A percentile compares a stretch with the other conserved stretches of the same genome.
Conservation (phyloP, 2,113 vertebrate genomes). For the Romanogobio albipinnatus region DNA sequence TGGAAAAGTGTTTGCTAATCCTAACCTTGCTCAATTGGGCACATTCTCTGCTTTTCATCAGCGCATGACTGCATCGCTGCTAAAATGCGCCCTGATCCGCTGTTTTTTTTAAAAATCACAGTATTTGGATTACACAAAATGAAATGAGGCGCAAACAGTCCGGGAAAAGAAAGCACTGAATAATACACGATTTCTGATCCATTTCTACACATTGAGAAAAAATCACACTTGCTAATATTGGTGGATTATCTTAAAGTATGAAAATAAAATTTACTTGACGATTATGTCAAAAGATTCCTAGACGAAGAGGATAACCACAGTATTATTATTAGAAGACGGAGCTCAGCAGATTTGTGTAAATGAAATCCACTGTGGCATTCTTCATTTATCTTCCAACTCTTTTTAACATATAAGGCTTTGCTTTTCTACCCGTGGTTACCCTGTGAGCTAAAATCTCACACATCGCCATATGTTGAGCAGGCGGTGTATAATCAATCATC, state of each 20-base stretch:
- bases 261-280: neutral
- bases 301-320: conserved; percentile 7
- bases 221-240: neutral
- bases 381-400: conserved; percentile 54
- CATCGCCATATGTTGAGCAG: conserved; percentile 51
- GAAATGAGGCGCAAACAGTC: conserved; percentile 22
- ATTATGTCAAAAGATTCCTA: conserved; percentile 14
- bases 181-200: neutral
- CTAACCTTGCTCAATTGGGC: conserved; percentile 44
- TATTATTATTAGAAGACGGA: conserved; percentile 47
- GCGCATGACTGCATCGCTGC: conserved; percentile 44
- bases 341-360: conserved; percentile 43
- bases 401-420: conserved; percentile 11
- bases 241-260: neutral
- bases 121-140: conserved; percentile 39
- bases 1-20: conserved; percentile 37
- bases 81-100: conserved; percentile 23
- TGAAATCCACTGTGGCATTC: conserved; percentile 38
- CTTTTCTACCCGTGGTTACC: conserved; percentile 21
- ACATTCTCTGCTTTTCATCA: conserved; percentile 27
- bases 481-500: conserved; percentile 67
- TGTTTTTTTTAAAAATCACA: conserved; percentile 39
- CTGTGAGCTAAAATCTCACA: conserved; percentile 54
- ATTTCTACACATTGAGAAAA: neutral
- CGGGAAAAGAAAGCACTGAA: neutral